phyloP scores from a whole-genome alignment of 2,113 vertebrate genomes.

The Lipotes vexillifer region DNA sequence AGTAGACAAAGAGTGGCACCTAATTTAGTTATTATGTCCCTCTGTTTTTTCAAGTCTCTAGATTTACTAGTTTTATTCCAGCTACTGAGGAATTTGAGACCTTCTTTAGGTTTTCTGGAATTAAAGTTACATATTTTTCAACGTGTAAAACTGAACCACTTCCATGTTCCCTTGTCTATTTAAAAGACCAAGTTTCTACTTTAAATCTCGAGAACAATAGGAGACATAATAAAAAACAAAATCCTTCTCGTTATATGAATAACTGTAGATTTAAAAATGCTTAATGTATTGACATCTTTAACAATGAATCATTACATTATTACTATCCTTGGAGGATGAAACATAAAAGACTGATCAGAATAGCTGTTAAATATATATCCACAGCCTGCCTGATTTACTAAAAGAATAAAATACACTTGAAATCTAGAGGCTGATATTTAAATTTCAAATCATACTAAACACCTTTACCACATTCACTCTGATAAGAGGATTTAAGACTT shows the following conservation, averaged over 20 bases:
- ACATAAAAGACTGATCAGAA: slow-evolving; percentile 2
- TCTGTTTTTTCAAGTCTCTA: background rate
- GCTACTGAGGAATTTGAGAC: slow-evolving; percentile 28
- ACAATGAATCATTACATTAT: slow-evolving; percentile 19
- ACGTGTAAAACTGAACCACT: slow-evolving; percentile 16
- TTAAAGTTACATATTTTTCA: slow-evolving; percentile 55
- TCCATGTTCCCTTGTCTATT: background rate
- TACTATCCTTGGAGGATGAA: background rate
- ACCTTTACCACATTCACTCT: background rate
- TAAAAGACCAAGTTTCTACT: background rate
- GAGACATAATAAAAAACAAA: slow-evolving; percentile 10
- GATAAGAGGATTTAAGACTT: background rate
- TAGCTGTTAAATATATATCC: background rate
- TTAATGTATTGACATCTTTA: background rate
- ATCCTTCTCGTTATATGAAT: slow-evolving; percentile 1
- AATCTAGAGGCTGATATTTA: background rate
- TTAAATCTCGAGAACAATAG: slow-evolving; percentile 10
- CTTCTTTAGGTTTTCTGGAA: background rate
- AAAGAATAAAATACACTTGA: background rate
- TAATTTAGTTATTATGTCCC: background rate
- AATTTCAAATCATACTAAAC: slow-evolving; percentile 25
- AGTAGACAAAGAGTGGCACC: background rate
- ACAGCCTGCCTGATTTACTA: background rate
- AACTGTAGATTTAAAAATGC: background rate
- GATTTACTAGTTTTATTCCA: background rate